A percentile compares a stretch with the other conserved stretches of the same genome.
Evolutionary conservation across 1,140 invertebrate species (phyloP).

Genomic region (Phenacoccus solenopsis): DNA sequence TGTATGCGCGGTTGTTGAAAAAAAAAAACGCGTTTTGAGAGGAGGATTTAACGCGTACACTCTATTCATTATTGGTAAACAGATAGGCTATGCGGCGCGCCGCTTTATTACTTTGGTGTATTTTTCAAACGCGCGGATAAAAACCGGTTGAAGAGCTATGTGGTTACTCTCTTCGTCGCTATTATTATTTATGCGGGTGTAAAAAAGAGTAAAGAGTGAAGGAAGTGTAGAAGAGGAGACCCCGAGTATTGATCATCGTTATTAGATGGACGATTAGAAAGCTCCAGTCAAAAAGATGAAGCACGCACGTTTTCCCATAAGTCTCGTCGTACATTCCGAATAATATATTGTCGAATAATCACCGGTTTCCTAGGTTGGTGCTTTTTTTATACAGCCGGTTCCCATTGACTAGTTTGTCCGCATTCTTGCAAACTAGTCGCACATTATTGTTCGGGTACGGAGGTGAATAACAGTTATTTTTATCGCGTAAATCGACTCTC

Average conservation of each 20-base stretch:
- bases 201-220: background rate
- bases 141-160: background rate
- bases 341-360: slow-evolving; percentile 11
- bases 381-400: slow-evolving; percentile 9
- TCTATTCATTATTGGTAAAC: background rate
- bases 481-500: slow-evolving; percentile 1
- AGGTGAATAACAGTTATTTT: slow-evolving; percentile 14
- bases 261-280: background rate
- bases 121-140: slow-evolving; percentile 3
- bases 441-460: background rate
- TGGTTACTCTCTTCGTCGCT: background rate
- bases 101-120: background rate
- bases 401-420: slow-evolving; percentile 13
- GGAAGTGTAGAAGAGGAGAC: background rate
- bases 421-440: slow-evolving; percentile 17
- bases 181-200: slow-evolving; percentile 2
- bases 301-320: background rate
- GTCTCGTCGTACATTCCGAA: background rate
- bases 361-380: background rate
- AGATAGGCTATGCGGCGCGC: background rate
- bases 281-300: background rate
- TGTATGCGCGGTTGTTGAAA: background rate
- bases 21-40: background rate
- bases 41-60: background rate
- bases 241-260: background rate